Evolutionary conservation across 2,888 invertebrate species (phyloP), one percentile per base, ranked within the genome.

Genomic region (Acronicta leporina): DNA sequence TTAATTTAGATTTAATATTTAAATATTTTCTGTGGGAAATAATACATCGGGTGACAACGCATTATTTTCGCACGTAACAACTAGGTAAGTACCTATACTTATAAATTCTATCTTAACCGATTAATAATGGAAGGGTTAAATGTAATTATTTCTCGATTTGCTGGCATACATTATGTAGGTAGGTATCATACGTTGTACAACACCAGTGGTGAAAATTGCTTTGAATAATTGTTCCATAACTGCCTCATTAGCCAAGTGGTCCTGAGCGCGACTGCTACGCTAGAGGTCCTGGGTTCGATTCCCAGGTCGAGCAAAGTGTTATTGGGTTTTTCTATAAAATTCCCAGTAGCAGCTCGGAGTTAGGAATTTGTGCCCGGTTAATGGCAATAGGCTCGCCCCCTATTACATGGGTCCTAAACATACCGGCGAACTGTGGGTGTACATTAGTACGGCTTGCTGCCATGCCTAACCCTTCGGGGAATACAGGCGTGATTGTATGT

Each of bases 201-300:
- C 38, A 16, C 0, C 35, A 54, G 42, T 64, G 63, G 45, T 60
- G 49, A 64, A 51, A 77, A 71, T 68, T 68, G 66, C 58, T 68
- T 58, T 76, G 66, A 68, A 77, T 68, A 77, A 72, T 68, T 38
- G n/a, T n/a, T 72, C 47, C 46, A 77, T 68, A 77, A 72, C 66
- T 38, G n/a, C 7, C 68, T 49, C 46, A 61, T 68, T 63, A 25
- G 44, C 58, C 40, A 53, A 63, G 71, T 63, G n/a, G n/a, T n/a
- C n/a, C n/a, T n/a, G n/a, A n/a, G n/a, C n/a, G n/a, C n/a, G n/a
- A n/a, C n/a, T n/a, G n/a, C n/a, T n/a, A n/a, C n/a, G n/a, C n/a
- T n/a, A n/a, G n/a, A n/a, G n/a, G n/a, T n/a, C n/a, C n/a, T n/a
- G n/a, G n/a, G n/a, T n/a, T n/a, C n/a, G n/a, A n/a, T n/a, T n/a